Conservation (phyloP, 2,888 invertebrate species). For the Drosophila atripex region DNA sequence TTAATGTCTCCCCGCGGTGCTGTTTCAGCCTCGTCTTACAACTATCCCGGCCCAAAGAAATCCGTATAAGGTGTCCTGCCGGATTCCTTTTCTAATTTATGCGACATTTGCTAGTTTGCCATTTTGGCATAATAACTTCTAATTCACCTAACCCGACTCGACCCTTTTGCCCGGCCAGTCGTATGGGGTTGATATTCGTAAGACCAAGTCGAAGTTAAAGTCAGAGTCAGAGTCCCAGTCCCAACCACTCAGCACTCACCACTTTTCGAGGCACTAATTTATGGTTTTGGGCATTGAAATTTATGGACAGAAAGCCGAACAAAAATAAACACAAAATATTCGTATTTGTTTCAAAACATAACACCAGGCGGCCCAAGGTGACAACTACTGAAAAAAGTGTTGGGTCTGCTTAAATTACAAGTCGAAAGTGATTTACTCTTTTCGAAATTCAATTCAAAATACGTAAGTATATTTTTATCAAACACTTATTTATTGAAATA, state of each 20-base stretch:
- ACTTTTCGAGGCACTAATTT: conserved; percentile 64
- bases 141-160: conserved; percentile 59
- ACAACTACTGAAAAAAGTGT: conserved; percentile 14
- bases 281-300: conserved; percentile 69
- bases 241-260: conserved; percentile 48
- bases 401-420: background rate
- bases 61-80: conserved; percentile 66
- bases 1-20: conserved; percentile 78
- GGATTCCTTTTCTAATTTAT: conserved; percentile 67
- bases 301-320: conserved; percentile 59
- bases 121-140: conserved; percentile 74
- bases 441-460: background rate
- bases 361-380: conserved; percentile 51
- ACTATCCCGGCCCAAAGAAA: conserved; percentile 18
- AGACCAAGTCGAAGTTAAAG: conserved; percentile 2
- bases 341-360: conserved; percentile 59
- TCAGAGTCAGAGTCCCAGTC: conserved; percentile 8
- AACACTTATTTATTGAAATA: background rate
- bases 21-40: conserved; percentile 74
- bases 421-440: background rate
- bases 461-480: background rate
- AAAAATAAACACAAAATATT: conserved; percentile 49
- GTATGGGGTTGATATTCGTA: conserved; percentile 45
- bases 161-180: conserved; percentile 42
- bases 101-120: conserved; percentile 70